A percentile compares a stretch with the other conserved stretches of the same genome.
Evolutionary conservation across 2,888 invertebrate genomes (phyloP).

Genomic region (Leucophenga montana): DNA sequence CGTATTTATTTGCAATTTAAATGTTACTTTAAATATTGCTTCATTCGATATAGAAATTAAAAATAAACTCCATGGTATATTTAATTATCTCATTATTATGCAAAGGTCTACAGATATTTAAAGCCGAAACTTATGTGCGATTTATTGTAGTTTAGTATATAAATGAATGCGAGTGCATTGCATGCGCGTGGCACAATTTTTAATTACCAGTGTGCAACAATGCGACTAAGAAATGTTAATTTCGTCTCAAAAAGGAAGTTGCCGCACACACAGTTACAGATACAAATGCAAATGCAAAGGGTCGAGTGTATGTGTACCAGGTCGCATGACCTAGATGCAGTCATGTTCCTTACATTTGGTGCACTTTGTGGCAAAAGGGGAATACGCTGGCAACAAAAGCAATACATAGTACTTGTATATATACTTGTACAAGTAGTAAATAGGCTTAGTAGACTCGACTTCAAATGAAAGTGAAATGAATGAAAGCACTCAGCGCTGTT

Average conservation of each 20-base stretch:
- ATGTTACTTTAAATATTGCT: background rate
- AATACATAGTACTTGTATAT: background rate
- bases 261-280: conserved; percentile 1
- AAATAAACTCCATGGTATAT: background rate
- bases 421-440: background rate
- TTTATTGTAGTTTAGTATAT: too few species aligned
- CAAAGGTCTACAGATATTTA: too few species aligned
- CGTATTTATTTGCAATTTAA: conserved; percentile 20
- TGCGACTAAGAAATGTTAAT: conserved; percentile 23
- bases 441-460: conserved; percentile 44
- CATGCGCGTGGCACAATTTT: conserved; percentile 9
- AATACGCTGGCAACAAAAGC: conserved; percentile 2
- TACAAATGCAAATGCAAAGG: too few species aligned
- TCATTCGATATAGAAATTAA: background rate
- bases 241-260: conserved; percentile 24
- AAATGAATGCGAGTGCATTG: too few species aligned
- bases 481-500: conserved; percentile 53
- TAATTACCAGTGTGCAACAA: conserved; percentile 18
- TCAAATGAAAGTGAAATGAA: conserved; percentile 33
- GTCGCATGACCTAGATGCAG: conserved; percentile 65
- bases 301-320: conserved; percentile 28
- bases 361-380: conserved; percentile 17
- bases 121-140: too few species aligned
- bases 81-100: background rate
- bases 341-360: conserved; percentile 12